Conservation (phyloP, 2,888 invertebrate species). For the Spisula subtruncata region DNA sequence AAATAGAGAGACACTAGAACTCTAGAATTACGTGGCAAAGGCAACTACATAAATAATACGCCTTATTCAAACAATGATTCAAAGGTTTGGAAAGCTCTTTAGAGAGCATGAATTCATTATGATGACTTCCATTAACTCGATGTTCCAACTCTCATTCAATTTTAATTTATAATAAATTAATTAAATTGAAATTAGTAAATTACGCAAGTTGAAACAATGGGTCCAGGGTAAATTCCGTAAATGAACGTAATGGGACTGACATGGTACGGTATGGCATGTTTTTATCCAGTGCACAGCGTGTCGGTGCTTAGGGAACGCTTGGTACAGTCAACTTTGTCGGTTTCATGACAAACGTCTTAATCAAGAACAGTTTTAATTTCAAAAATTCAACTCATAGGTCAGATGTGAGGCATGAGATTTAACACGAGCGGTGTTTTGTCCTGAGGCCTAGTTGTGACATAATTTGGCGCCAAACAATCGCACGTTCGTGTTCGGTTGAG, state of each 20-base stretch:
- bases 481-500: constrained; percentile 21
- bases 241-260: constrained; percentile 2
- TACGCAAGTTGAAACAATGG: background rate
- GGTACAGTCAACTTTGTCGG: constrained; percentile 20
- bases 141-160: background rate
- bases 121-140: background rate
- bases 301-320: background rate
- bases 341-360: constrained; percentile 22
- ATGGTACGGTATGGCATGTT: background rate
- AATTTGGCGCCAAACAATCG: constrained; percentile 27
- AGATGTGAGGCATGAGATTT: constrained; percentile 12
- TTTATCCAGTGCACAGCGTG: background rate
- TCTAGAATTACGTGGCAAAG: background rate
- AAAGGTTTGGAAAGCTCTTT: background rate
- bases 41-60: background rate
- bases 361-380: constrained; percentile 31
- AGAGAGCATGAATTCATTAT: background rate
- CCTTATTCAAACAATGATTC: background rate
- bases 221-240: background rate
- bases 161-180: background rate
- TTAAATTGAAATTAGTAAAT: background rate
- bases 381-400: constrained; percentile 22
- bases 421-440: constrained; percentile 15
- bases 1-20: background rate
- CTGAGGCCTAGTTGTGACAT: constrained; percentile 19